Percentiles rank a stretch among this genome's conserved stretches.
These are phyloP conservation scores for Coelopa pilipes DNA, from an alignment of 2,888 invertebrate genomes.

Conservation along the genomic window DNA sequence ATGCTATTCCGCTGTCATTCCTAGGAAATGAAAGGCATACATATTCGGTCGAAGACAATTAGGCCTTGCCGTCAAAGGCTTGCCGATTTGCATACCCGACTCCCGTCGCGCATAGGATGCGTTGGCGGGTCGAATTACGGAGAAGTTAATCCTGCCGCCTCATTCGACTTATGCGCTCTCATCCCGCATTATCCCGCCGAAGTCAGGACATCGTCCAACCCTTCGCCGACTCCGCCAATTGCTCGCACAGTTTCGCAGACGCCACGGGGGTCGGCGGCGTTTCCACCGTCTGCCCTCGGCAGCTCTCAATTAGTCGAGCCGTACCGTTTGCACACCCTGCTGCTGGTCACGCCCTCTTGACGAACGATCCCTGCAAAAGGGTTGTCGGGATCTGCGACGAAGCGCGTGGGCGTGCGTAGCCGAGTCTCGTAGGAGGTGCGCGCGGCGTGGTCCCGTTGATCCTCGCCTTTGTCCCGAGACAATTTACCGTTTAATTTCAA, in stretches of 20 bases:
- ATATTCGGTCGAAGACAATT: too few relatives aligned
- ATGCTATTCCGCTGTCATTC: too few relatives aligned
- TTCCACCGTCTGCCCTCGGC: too few relatives aligned
- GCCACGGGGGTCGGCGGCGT: too few relatives aligned
- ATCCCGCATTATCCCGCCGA: constrained; percentile 58
- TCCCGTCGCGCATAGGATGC: neutral
- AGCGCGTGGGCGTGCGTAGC: constrained; percentile 12
- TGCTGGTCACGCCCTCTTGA: constrained; percentile 41
- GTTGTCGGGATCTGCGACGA: constrained; percentile 1
- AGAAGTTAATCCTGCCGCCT: constrained; percentile 48
- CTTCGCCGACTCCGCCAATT: constrained; percentile 44
- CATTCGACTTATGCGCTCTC: constrained; percentile 52
- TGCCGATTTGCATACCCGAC: too few relatives aligned
- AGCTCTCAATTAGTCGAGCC: neutral
- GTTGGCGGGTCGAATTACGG: constrained; percentile 12
- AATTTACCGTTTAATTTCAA: constrained; percentile 26
- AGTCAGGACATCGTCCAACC: constrained; percentile 53
- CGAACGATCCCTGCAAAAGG: constrained; percentile 30
- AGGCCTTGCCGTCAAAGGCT: too few relatives aligned
- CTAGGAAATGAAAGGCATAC: too few relatives aligned
- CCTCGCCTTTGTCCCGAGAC: neutral
- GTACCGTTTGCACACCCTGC: constrained; percentile 36
- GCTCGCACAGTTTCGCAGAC: neutral
- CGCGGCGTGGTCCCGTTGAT: constrained; percentile 20
- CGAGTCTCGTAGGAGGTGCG: neutral